A percentile compares a stretch with the other conserved stretches of the same genome.
Conservation (phyloP, 2,113 vertebrate genomes). For the Anolis sagrei region DNA sequence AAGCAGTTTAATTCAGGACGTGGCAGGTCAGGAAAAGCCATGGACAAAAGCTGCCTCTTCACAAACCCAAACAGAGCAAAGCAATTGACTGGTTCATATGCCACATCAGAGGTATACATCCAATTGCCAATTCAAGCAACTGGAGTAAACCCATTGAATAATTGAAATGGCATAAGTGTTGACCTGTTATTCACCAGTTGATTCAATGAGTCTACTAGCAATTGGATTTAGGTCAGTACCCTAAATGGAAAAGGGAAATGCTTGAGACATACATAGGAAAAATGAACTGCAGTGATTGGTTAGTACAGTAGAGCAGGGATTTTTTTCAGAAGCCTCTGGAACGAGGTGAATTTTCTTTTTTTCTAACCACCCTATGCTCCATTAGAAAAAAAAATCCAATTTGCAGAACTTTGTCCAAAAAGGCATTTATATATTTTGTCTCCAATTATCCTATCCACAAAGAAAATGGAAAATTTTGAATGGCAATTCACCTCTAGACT, state of each 20-base stretch:
- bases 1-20: background rate
- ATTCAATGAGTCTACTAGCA: too few species aligned
- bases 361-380: too few species aligned
- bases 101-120: too few species aligned
- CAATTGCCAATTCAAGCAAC: too few species aligned
- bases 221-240: background rate
- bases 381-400: too few species aligned
- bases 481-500: background rate
- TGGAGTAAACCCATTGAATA: too few species aligned
- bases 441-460: background rate
- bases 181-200: too few species aligned
- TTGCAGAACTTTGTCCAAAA: background rate
- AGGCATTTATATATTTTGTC: too few species aligned
- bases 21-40: background rate
- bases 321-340: background rate
- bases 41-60: background rate
- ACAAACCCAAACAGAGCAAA: background rate
- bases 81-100: background rate
- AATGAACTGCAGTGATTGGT: background rate
- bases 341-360: background rate
- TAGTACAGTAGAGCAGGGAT: background rate
- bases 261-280: background rate
- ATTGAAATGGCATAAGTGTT: too few species aligned
- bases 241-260: background rate
- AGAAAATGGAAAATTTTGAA: background rate